Evolutionary conservation across 2,113 vertebrate genomes (phyloP), one percentile per base, ranked within the genome.

Genomic region (Dicrurus megarhynchus): DNA sequence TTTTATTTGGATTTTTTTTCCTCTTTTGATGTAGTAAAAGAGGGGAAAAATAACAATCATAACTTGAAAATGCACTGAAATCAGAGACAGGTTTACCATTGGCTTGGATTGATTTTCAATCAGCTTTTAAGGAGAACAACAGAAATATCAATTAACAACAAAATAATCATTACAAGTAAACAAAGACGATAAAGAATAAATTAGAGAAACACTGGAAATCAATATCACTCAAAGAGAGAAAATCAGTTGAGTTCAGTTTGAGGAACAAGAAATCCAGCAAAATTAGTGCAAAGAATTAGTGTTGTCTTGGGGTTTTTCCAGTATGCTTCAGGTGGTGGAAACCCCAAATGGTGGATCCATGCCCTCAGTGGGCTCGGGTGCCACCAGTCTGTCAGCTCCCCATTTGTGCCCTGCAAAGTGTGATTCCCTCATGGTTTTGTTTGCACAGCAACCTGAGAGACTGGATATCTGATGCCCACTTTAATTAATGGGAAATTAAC

Each of bases 161-260:
- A 60, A 92, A 90, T 88, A 92, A 93, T 96, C 95, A 75, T 92
- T 95, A 94, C 47, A 56, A 85, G 73, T 94, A 96, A 96, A 64
- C 76, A 92, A 90, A 93, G 82, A 89, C 0, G 0, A 74, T 42
- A 78, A 67, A 39, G 44, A 84, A 84, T 84, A 89, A 92, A 95
- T 94, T 70, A 90, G 56, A 79, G 32, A 24, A 67, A 81, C 32
- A 7, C 26, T 47, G 49, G 28, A 84, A 87, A 90, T 95, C 95
- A 30, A 79, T 96, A 65, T 8, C 9, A 3, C 71, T 88, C 46
- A 39, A 69, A 68, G 53, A 33, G 64, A 86, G 35, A 65, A 90
- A 94, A 86, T 59, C 14, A 41, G 49, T 10, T 46, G 13, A 33
- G 17, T 65, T 85, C 20, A 56, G 37, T 53, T 47, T 1, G 1